Percentiles rank a stretch among this genome's conserved stretches.
Conservation (phyloP, 2,797 vertebrate genomes). For the Crocodylus rhombifer region DNA sequence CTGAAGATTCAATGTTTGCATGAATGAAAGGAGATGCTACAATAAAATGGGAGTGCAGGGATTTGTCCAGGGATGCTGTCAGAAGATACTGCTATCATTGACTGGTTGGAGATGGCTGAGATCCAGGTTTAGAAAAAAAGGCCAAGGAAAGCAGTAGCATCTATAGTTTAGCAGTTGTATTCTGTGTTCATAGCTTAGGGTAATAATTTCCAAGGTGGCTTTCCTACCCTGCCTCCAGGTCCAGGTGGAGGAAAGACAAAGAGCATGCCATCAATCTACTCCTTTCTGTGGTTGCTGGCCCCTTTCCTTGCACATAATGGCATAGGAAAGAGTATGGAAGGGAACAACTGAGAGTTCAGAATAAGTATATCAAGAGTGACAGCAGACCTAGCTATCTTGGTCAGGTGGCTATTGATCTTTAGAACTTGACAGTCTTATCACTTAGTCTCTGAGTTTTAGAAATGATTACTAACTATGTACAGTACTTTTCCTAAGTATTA, state of each 20-base stretch:
- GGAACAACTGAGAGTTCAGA: not conserved
- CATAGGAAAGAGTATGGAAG: not conserved
- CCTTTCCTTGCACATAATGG: not conserved
- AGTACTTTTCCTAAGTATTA: not conserved
- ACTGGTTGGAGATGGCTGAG: not conserved
- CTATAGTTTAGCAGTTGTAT: not conserved
- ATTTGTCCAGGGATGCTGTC: not conserved
- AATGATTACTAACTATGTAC: not conserved
- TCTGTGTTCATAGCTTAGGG: not conserved
- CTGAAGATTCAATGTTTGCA: not conserved
- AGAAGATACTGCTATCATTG: not conserved
- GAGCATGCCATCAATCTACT: not conserved
- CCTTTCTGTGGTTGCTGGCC: not conserved
- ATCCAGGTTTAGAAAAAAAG: not conserved
- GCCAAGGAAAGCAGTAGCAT: not conserved
- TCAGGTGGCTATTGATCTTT: accelerated
- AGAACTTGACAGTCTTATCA: not conserved
- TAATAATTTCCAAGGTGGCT: not conserved
- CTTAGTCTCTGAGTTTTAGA: not conserved
- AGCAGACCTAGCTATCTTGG: not conserved
- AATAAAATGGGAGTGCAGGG: not conserved
- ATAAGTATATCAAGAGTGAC: not conserved
- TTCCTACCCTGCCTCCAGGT: not conserved
- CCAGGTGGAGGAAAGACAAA: not conserved
- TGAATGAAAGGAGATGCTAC: not conserved